Evolutionary conservation across 23 tunicate species (phyloP).

Genomic region (Pegea sp.): DNA sequence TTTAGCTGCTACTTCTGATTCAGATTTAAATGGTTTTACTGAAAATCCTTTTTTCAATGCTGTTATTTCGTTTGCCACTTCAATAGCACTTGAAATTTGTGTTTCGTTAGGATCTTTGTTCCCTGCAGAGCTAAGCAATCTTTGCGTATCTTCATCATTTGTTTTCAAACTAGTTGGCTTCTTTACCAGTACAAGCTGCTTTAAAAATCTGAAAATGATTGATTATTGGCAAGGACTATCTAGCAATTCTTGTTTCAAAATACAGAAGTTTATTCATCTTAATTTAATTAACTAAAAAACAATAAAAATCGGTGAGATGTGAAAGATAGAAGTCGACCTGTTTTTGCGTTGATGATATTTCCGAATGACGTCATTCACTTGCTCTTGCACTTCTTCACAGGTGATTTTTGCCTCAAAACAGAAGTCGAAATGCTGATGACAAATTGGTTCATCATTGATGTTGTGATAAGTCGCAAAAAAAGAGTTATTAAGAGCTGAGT

Average conservation of each 20-base stretch:
- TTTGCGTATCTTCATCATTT: too few relatives aligned
- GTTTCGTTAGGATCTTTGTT: background rate
- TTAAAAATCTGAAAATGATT: too few relatives aligned
- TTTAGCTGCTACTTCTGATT: background rate
- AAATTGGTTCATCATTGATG: slow-evolving; percentile 64
- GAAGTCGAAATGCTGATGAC: slow-evolving; percentile 68
- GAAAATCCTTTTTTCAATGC: too few relatives aligned
- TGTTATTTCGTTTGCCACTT: too few relatives aligned
- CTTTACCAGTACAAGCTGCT: background rate
- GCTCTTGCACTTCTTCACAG: slow-evolving; percentile 26
- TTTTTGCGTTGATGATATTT: slow-evolving; percentile 35
- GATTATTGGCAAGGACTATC: too few relatives aligned
- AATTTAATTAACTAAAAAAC: too few relatives aligned
- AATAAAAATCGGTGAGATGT: background rate
- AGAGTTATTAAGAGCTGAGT: slow-evolving; percentile 14
- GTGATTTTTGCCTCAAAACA: slow-evolving; percentile 73
- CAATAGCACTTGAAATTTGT: background rate
- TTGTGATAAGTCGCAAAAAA: slow-evolving; percentile 67
- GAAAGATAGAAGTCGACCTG: slow-evolving; percentile 12
- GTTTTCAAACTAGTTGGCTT: background rate
- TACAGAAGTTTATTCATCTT: too few relatives aligned
- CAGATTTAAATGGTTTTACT: too few relatives aligned
- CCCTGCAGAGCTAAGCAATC: background rate
- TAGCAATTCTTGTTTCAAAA: too few relatives aligned
- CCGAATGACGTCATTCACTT: slow-evolving; percentile 20